phyloP scores from a whole-genome alignment of 2,888 invertebrate species.

The Serripes groenlandicus region DNA sequence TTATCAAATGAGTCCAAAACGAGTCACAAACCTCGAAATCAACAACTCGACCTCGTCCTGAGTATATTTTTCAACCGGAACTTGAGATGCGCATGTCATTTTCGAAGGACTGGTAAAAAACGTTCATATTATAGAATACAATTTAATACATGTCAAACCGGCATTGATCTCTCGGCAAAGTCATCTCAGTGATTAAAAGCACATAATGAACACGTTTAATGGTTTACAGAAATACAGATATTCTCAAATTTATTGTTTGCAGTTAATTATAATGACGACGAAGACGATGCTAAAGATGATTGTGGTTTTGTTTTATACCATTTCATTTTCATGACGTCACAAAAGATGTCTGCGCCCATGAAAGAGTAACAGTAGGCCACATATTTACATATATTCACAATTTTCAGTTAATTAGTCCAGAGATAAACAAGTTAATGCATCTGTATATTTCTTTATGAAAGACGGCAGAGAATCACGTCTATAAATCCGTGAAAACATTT shows the following conservation, averaged over 20 bases:
- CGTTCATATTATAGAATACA: not conserved
- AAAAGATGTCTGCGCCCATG: too few species aligned
- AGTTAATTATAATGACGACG: not conserved
- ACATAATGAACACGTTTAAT: not conserved
- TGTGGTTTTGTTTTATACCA: too few species aligned
- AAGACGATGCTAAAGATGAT: too few species aligned
- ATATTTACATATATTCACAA: too few species aligned
- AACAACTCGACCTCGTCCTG: constrained; percentile 80
- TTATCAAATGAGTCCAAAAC: constrained; percentile 75
- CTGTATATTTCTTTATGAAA: too few species aligned
- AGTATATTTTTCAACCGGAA: constrained; percentile 74
- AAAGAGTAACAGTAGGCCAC: too few species aligned
- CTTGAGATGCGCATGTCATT: constrained; percentile 42
- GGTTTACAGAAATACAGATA: not conserved
- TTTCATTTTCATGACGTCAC: too few species aligned
- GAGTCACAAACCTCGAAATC: constrained; percentile 86
- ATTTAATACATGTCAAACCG: not conserved
- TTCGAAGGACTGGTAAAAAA: not conserved
- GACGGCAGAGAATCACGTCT: too few species aligned
- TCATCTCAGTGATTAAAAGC: not conserved
- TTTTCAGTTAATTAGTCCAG: too few species aligned
- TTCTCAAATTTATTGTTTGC: not conserved
- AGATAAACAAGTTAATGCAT: too few species aligned
- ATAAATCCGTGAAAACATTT: too few species aligned
- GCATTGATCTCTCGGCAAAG: not conserved